Conservation (phyloP, 2,888 invertebrate genomes). For the Protula sp. region DNA sequence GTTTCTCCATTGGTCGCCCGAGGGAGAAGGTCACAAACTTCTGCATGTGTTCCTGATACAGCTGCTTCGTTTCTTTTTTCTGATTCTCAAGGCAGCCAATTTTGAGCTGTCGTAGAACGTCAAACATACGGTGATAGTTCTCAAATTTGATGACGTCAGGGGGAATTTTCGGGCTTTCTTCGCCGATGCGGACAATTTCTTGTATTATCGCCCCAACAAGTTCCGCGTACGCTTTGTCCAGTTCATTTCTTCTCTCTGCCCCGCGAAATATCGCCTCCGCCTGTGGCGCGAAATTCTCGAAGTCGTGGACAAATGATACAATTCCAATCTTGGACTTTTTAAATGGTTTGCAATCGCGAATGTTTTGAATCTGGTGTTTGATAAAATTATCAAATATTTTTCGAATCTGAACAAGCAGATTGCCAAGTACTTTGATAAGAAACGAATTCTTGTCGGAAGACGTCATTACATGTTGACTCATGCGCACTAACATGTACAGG, state of each 20-base stretch:
- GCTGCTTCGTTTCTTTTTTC: constrained; percentile 82
- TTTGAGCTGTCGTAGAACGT: constrained; percentile 79
- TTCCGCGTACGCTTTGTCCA: constrained; percentile 48
- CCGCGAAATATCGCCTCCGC: constrained; percentile 82
- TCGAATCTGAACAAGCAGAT: constrained; percentile 79
- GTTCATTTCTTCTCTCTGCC: constrained; percentile 66
- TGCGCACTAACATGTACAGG: constrained; percentile 84
- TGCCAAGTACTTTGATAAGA: constrained; percentile 80
- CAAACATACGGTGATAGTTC: constrained; percentile 92
- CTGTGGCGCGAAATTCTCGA: constrained; percentile 79
- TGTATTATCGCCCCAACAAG: constrained; percentile 55
- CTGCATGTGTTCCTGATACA: constrained; percentile 82
- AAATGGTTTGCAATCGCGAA: constrained; percentile 71
- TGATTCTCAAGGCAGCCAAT: constrained; percentile 79
- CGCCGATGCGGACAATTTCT: constrained; percentile 69
- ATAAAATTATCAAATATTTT: constrained; percentile 87
- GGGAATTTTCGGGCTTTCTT: constrained; percentile 85
- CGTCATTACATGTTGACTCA: constrained; percentile 88
- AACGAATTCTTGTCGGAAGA: constrained; percentile 81
- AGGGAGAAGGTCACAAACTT: constrained; percentile 92
- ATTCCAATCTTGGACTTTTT: constrained; percentile 80
- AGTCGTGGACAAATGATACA: constrained; percentile 79
- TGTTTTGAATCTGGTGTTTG: constrained; percentile 67
- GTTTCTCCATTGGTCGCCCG: constrained; percentile 84
- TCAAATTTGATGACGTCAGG: constrained; percentile 75